phyloP scores from a whole-genome alignment of 2,113 vertebrate species.

The Maccullochella peelii region DNA sequence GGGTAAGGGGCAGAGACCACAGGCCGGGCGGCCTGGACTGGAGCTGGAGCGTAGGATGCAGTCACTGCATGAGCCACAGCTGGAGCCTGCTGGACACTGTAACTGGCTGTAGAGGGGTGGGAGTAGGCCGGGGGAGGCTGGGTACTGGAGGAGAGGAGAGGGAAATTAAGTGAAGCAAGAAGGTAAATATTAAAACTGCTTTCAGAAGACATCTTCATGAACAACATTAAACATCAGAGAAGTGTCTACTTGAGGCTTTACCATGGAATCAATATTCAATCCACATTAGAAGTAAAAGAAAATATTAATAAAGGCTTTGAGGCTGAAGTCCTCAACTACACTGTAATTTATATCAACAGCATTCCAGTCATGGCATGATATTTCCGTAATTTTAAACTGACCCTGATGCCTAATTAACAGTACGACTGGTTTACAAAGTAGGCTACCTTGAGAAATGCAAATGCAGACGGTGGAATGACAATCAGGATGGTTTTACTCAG shows the following conservation, averaged over 20 bases:
- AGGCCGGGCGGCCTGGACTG: constrained; percentile 70
- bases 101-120: constrained; percentile 79
- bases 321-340: neutral
- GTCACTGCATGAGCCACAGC: constrained; percentile 75
- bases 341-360: neutral
- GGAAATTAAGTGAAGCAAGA: neutral
- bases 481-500: neutral
- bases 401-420: neutral
- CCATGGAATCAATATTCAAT: neutral
- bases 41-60: constrained; percentile 77
- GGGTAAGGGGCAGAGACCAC: constrained; percentile 73
- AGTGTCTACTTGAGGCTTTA: neutral
- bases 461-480: neutral
- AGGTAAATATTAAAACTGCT: neutral
- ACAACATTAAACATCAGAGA: neutral
- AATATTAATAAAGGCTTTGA: neutral
- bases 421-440: neutral
- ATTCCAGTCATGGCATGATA: neutral
- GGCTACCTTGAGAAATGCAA: neutral
- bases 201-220: neutral
- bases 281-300: neutral
- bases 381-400: neutral
- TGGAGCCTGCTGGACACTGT: constrained; percentile 75
- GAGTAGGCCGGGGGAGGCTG: constrained; percentile 80
- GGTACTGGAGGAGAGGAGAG: constrained; percentile 64